These are phyloP conservation scores for Mirounga angustirostris DNA, from an alignment of 2,113 vertebrate genomes.

Conservation along the genomic window DNA sequence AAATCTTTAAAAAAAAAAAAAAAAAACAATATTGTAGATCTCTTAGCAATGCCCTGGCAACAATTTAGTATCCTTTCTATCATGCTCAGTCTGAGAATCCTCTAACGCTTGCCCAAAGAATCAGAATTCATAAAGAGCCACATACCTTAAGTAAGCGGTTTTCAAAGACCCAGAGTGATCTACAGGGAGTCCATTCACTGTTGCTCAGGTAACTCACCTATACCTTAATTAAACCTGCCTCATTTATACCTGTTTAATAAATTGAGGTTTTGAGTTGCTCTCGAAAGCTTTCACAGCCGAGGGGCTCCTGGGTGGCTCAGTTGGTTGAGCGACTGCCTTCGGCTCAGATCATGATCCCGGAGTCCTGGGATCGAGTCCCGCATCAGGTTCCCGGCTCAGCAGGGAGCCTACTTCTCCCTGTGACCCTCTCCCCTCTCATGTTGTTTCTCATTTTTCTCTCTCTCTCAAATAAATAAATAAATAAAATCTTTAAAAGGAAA, in stretches of 20 bases:
- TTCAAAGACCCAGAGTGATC: not conserved
- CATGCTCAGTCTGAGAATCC: not conserved
- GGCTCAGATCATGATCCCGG: too few species aligned
- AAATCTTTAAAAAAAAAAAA: too few species aligned
- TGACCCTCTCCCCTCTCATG: too few species aligned
- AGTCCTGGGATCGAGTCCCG: too few species aligned
- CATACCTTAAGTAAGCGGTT: not conserved
- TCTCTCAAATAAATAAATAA: too few species aligned
- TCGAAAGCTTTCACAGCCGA: not conserved
- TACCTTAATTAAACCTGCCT: not conserved
- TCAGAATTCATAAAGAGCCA: slow-evolving; percentile 8
- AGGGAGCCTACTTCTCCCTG: too few species aligned
- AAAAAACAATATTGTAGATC: not conserved
- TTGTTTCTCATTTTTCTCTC: too few species aligned
- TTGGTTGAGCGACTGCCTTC: too few species aligned
- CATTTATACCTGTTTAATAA: not conserved
- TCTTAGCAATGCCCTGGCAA: not conserved
- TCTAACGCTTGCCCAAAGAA: not conserved
- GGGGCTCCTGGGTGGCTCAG: too few species aligned
- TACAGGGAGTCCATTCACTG: not conserved
- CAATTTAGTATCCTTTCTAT: not conserved
- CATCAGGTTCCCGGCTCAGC: too few species aligned
- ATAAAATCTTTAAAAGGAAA: too few species aligned
- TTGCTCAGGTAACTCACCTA: not conserved
- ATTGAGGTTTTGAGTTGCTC: not conserved